Percentiles rank a stretch among this genome's conserved stretches.
Conservation (phyloP, 1,140 invertebrate genomes). For the Scaptomyza montana region DNA sequence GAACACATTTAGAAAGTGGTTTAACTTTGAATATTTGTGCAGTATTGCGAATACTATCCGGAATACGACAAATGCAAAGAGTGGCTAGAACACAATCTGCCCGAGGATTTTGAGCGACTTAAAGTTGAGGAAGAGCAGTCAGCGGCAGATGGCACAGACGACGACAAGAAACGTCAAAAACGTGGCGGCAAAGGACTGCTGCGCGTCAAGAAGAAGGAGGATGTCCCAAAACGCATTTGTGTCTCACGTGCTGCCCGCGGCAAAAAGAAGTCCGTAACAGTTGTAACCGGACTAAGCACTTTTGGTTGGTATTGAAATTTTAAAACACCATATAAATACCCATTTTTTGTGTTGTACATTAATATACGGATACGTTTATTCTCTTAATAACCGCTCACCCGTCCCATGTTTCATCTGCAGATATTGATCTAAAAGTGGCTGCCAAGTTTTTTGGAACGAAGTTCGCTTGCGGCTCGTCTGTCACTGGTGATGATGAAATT, state of each 20-base stretch:
- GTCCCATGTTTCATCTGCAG: slow-evolving; percentile 85
- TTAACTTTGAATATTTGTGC: not conserved
- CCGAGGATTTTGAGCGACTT: slow-evolving; percentile 95
- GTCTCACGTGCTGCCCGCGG: slow-evolving; percentile 96
- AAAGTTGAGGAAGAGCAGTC: slow-evolving; percentile 86
- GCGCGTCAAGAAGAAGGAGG: slow-evolving; percentile 94
- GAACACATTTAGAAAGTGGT: no score
- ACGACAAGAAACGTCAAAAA: slow-evolving; percentile 96
- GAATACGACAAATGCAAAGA: slow-evolving; percentile 98
- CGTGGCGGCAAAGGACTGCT: slow-evolving; percentile 95
- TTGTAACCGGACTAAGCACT: slow-evolving; percentile 93
- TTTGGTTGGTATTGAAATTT: slow-evolving; percentile 87
- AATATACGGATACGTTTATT: no score
- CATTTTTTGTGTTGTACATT: no score
- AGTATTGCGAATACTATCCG: slow-evolving; percentile 99
- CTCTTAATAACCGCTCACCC: not conserved
- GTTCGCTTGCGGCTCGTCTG: slow-evolving; percentile 99
- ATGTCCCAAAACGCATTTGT: slow-evolving; percentile 94
- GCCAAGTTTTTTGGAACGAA: slow-evolving; percentile 98
- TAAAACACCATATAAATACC: no score
- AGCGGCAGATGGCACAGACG: slow-evolving; percentile 88
- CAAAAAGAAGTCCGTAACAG: slow-evolving; percentile 99
- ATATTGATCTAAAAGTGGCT: slow-evolving; percentile 98
- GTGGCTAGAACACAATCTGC: slow-evolving; percentile 97
- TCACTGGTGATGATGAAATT: slow-evolving; percentile 99